Evolutionary conservation across 2,888 invertebrate genomes (phyloP).

Genomic region (Magallana nippona): DNA sequence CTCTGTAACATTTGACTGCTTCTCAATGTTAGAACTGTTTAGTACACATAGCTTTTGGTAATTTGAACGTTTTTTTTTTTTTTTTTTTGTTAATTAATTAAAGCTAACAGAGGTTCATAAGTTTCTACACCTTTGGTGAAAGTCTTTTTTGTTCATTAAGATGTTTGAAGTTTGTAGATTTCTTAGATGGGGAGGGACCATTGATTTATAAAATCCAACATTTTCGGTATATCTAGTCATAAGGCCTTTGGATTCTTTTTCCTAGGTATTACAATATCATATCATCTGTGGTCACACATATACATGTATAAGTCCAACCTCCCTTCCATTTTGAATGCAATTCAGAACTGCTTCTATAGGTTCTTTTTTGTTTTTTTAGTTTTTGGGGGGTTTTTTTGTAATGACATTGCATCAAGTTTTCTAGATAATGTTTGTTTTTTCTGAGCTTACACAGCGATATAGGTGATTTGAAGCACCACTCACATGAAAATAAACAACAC

Average conservation of each 20-base stretch:
- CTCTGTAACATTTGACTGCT: background rate
- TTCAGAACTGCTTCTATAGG: no score
- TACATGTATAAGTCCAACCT: no score
- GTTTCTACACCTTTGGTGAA: background rate
- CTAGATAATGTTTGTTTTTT: no score
- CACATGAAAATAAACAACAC: background rate
- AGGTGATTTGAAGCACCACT: background rate
- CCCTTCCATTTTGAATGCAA: no score
- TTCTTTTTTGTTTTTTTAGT: no score
- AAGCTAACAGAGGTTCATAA: background rate
- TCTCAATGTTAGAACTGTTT: background rate
- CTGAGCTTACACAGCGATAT: no score
- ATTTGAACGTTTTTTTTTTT: background rate
- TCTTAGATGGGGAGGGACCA: conserved; percentile 18
- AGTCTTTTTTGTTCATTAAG: background rate
- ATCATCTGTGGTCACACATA: background rate
- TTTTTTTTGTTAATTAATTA: background rate
- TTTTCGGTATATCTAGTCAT: conserved; percentile 27
- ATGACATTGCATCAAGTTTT: no score
- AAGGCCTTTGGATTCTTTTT: background rate
- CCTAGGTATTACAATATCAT: background rate
- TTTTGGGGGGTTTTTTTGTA: no score
- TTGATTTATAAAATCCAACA: conserved; percentile 10
- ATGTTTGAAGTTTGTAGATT: background rate
- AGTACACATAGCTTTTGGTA: background rate